Evolutionary conservation across 1,140 invertebrate species (phyloP), one percentile per base, ranked within the genome.

Genomic region (Dendrolimus kikuchii): DNA sequence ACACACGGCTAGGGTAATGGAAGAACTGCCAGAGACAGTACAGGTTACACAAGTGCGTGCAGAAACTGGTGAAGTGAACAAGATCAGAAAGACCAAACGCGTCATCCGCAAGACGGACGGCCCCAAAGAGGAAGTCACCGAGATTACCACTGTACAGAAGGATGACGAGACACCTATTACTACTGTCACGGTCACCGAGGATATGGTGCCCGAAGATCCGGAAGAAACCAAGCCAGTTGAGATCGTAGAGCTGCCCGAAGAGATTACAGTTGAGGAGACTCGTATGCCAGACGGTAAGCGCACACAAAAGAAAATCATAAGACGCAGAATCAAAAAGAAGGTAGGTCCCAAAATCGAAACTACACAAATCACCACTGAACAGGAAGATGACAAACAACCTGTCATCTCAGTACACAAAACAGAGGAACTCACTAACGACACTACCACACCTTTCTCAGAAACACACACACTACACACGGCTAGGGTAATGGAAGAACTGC

Each of bases 61-160:
- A 6, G 68, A 71, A 57, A 71, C 74, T 44, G 80, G 85, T 4
- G 74, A 74, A 46, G 77, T 65, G 23, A 3, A 1, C 3, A 23
- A 23, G 23, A 23, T 23, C 44, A 60, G 64, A 52, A 69, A 76
- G 39, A 81, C 88, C 55, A 77, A 85, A 59, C 62, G 68, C 41
- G 57, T 82, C 9, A 84, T 81, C 23, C 76, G 81, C 55, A 79
- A 76, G 62, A 73, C 77, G 40, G 78, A 71, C 55, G 88, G 81
- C 43, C 67, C 70, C 5, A 85, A 79, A 60, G 62, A 84, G 60
- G 73, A 86, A 69, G 72, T 83, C 5, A 88, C 80, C 6, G 84
- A 89, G 77, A 83, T 88, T 50, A 78, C 82, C n/a, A 87, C 87
- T 7, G 66, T 88, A 45, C 77, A 89, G 70, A 84, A 88, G 60